Percentiles rank a stretch among this genome's conserved stretches.
Evolutionary conservation across 2,888 invertebrate genomes (phyloP).

Genomic region (Syrphus vitripennis): DNA sequence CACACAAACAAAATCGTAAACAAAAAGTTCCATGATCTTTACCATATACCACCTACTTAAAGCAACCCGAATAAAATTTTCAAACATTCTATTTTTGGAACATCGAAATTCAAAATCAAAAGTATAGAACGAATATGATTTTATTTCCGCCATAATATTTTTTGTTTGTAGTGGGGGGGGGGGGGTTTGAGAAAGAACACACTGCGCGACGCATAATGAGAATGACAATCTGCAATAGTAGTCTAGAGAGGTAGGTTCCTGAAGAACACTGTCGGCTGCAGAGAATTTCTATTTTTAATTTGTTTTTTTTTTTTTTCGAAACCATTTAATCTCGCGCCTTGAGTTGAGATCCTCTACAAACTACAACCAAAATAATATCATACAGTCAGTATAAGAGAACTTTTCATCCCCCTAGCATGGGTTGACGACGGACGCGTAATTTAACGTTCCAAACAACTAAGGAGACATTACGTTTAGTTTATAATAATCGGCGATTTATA

Average conservation of each 20-base stretch:
- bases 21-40: constrained; percentile 33
- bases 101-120: neutral
- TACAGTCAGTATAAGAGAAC: constrained; percentile 37
- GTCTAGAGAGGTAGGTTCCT: constrained; percentile 56
- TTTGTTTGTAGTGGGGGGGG: neutral
- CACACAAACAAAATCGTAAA: constrained; percentile 5
- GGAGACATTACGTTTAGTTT: constrained; percentile 42
- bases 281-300: constrained; percentile 60
- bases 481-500: constrained; percentile 26
- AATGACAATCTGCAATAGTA: neutral
- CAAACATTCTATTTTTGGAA: constrained; percentile 45
- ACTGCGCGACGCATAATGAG: neutral
- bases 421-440: constrained; percentile 40
- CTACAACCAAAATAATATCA: neutral
- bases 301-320: constrained; percentile 12
- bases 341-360: neutral
- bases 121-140: neutral
- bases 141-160: neutral
- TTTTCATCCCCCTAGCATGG: constrained; percentile 52
- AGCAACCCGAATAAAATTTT: neutral
- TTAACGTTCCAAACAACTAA: constrained; percentile 36
- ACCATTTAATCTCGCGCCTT: constrained; percentile 16
- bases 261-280: constrained; percentile 3
- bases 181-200: neutral
- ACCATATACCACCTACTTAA: constrained; percentile 34